Base-by-base conservation (phyloP, 2,797 vertebrate genomes). In the Euphonia xanthogaster region DNA sequence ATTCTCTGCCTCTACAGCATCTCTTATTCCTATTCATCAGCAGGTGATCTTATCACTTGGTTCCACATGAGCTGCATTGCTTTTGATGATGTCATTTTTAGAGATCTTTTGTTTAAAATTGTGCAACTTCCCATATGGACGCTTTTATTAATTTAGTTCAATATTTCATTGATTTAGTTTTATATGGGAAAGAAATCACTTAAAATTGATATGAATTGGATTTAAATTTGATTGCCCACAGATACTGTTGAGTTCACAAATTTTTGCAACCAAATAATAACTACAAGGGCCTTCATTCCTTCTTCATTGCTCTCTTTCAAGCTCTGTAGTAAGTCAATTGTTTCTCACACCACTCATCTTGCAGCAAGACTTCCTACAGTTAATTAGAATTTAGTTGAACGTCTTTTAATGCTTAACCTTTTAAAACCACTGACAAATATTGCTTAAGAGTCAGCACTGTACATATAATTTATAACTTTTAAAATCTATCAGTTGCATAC, bases 251-350 rank as follows among this genome's bases (percentile, higher is more conserved):
- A 87, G 63, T 73, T 83, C 61, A 60, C 71, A 73, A 53, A 86
- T 84, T 81, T 92, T 91, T 77, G 75, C 72, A 89, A 85, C 42
- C 33, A 80, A 90, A 86, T 91, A 80, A 86, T 71, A 92, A 80
- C 55, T 76, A 77, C 31, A 77, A 60, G 79, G 39, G 68, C 54
- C 53, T 89, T 87, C 75, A 65, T 78, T 86, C 42, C 35, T 44
- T 62, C 48, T 74, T 88, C 48, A 40, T 40, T 89, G 40, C 18
- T 7, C 42, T 74, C 30, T 87, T 84, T 94, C 72, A 84, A 71
- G 44, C 35, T 73, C 61, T 67, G n/a, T 58, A 83, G 58, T 76
- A 75, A 94, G 71, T 91, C 37, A 60, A 2, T 81, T 73, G 28
- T 93, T 93, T 93, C 39, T 92, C 39, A 57, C 48, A 10, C 45